Evolutionary conservation across 2,888 invertebrate genomes (phyloP).

Genomic region (Lasioglossum calceatum): DNA sequence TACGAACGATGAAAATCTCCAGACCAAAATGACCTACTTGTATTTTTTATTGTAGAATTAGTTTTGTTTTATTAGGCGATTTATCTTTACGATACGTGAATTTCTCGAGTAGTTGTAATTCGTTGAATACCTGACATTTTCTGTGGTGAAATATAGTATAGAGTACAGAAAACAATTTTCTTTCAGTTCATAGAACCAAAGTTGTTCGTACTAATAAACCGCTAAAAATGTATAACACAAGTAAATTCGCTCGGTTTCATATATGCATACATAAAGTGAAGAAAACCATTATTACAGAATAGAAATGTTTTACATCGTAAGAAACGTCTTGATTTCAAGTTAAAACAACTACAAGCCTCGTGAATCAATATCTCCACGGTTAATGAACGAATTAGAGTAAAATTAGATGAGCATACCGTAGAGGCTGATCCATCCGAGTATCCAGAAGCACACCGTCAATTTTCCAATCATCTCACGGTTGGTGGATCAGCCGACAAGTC

Average conservation of each 20-base stretch:
- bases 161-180: no score
- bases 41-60: neutral
- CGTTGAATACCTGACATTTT: neutral
- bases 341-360: neutral
- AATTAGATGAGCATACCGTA: constrained; percentile 73
- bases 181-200: neutral
- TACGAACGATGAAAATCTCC: neutral
- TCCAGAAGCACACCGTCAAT: constrained; percentile 78
- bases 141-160: neutral
- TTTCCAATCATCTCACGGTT: constrained; percentile 81
- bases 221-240: neutral
- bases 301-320: neutral
- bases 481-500: constrained; percentile 52
- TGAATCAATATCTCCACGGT: neutral
- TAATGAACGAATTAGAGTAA: neutral
- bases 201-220: neutral
- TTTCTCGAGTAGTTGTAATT: neutral
- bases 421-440: constrained; percentile 78
- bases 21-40: neutral
- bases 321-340: neutral
- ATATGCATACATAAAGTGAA: no score
- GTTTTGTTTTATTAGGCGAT: neutral
- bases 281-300: neutral
- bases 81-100: neutral
- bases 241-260: neutral